Conservation (phyloP, 2,888 invertebrate species). For the Dasypogon diadema region DNA sequence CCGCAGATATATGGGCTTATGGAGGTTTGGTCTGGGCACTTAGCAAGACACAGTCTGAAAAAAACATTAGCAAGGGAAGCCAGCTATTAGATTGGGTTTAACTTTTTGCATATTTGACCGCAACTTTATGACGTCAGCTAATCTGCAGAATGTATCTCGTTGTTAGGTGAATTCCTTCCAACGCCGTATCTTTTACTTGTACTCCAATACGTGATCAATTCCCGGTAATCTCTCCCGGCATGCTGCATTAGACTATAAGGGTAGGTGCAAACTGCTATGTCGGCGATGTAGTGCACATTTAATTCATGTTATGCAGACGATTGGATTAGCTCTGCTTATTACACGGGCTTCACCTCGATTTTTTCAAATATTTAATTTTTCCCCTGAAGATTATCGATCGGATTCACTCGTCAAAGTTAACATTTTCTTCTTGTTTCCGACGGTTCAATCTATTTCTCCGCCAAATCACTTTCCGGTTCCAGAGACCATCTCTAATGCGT, state of each 20-base stretch:
- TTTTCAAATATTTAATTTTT: background rate
- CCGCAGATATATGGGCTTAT: conserved; percentile 41
- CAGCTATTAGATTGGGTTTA: conserved; percentile 9
- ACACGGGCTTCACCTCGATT: background rate
- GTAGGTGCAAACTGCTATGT: conserved; percentile 17
- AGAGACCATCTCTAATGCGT: background rate
- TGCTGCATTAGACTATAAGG: conserved; percentile 36
- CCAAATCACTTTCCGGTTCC: background rate
- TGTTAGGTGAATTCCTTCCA: conserved; percentile 37
- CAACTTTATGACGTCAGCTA: conserved; percentile 46
- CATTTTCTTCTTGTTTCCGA: background rate
- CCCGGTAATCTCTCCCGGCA: conserved; percentile 4
- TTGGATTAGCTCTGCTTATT: conserved; percentile 1
- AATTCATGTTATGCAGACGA: conserved; percentile 27
- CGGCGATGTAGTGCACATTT: background rate
- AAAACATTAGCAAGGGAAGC: background rate
- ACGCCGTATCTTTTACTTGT: conserved; percentile 6
- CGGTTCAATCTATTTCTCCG: background rate
- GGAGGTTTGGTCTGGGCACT: background rate
- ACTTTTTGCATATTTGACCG: conserved; percentile 45
- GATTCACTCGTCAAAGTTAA: background rate
- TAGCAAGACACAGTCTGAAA: background rate
- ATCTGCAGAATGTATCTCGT: conserved; percentile 37
- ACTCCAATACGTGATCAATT: conserved; percentile 33
- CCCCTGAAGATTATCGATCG: background rate